phyloP scores from a whole-genome alignment of 53 echinoderm and acorn worm species.

The Apostichopus leukothele region DNA sequence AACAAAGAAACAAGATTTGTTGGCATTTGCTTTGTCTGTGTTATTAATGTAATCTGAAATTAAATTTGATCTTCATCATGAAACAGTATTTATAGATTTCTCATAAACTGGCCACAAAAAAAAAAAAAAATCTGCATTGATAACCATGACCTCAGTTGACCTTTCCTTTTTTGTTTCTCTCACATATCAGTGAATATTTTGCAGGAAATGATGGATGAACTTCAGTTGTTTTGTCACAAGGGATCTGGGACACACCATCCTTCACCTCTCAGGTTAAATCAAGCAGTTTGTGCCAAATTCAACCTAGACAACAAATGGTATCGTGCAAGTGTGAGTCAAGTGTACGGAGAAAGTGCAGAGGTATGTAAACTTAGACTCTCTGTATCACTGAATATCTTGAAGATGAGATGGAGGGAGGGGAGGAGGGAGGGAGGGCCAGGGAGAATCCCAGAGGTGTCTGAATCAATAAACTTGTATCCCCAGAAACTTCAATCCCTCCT shows the following conservation, averaged over 20 bases:
- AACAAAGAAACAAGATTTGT: too few relatives aligned
- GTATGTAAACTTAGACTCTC: constrained; percentile 17
- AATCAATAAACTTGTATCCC: too few relatives aligned
- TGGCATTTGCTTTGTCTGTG: too few relatives aligned
- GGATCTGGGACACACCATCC: background rate
- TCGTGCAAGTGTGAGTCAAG: constrained; percentile 64
- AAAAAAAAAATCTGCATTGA: too few relatives aligned
- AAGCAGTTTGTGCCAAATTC: constrained; percentile 81
- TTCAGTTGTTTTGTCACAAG: background rate
- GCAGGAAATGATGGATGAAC: background rate
- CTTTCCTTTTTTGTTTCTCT: too few relatives aligned
- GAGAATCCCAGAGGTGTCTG: background rate
- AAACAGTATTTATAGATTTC: too few relatives aligned
- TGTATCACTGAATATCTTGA: background rate
- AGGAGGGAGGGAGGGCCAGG: background rate
- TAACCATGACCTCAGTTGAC: too few relatives aligned
- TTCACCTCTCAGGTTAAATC: constrained; percentile 46
- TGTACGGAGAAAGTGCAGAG: constrained; percentile 58
- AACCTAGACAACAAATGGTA: constrained; percentile 82
- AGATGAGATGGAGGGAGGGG: background rate
- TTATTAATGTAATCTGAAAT: too few relatives aligned
- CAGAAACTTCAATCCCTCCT: too few relatives aligned
- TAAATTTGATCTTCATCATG: too few relatives aligned
- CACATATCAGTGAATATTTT: background rate
- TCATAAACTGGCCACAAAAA: too few relatives aligned